Evolutionary conservation across 2,888 invertebrate species (phyloP).

Genomic region (Synergus itoensis): DNA sequence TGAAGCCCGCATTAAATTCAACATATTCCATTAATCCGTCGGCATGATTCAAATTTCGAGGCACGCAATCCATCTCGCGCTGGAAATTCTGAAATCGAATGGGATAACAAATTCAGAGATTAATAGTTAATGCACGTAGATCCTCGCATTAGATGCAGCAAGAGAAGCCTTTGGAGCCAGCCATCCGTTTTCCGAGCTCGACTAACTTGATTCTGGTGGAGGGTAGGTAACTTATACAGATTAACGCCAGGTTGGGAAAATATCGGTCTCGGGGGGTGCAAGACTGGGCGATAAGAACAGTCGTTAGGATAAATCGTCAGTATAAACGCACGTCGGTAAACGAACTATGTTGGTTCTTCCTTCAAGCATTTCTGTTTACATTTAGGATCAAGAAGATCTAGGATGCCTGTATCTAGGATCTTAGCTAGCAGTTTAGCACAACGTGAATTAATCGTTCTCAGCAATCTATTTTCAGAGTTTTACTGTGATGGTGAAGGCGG

Average conservation of each 20-base stretch:
- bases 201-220: slow-evolving; percentile 36
- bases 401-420: not conserved
- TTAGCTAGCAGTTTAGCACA: not conserved
- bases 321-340: slow-evolving; percentile 23
- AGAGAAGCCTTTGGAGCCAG: slow-evolving; percentile 16
- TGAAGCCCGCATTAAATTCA: not conserved
- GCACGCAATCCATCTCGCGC: not conserved
- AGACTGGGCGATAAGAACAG: slow-evolving; percentile 29
- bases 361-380: not conserved
- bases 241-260: slow-evolving; percentile 39
- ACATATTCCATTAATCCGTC: not conserved
- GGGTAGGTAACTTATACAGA: slow-evolving; percentile 36
- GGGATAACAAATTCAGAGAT: slow-evolving; percentile 26
- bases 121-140: slow-evolving; percentile 31
- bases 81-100: slow-evolving; percentile 6
- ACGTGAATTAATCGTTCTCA: not conserved
- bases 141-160: slow-evolving; percentile 26
- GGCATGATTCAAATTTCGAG: not conserved
- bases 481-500: no score
- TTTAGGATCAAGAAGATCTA: not conserved
- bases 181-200: slow-evolving; percentile 29
- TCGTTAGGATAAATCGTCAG: slow-evolving; percentile 35
- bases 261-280: slow-evolving; percentile 35
- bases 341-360: not conserved
- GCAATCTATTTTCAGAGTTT: no score